Evolutionary conservation across 2,113 vertebrate genomes (phyloP).

Genomic region (Nymphicus hollandicus): DNA sequence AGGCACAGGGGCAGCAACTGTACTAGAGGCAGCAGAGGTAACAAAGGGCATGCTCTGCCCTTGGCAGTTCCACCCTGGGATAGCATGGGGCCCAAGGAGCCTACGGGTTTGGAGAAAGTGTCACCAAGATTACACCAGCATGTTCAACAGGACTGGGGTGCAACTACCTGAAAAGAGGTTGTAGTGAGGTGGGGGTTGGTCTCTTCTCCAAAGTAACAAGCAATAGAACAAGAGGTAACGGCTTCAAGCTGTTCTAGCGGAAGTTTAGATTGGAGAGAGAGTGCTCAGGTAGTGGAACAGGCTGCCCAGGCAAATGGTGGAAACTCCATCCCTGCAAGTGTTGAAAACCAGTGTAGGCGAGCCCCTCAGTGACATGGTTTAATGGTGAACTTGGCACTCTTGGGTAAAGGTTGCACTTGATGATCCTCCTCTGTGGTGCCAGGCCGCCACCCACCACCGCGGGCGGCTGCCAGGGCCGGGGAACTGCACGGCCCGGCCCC

Average conservation of each 20-base stretch:
- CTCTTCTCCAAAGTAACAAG: background rate
- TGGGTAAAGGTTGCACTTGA: background rate
- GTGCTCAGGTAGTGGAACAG: background rate
- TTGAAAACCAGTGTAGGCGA: background rate
- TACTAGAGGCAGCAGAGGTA: rapidly evolving
- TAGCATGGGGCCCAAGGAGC: rapidly evolving
- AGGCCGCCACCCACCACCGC: background rate
- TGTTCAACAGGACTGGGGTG: rapidly evolving
- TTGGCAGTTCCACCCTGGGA: rapidly evolving
- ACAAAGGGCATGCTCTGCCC: background rate
- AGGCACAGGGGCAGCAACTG: rapidly evolving
- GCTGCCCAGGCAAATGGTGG: background rate
- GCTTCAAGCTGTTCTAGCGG: background rate
- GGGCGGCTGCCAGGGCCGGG: too few species aligned
- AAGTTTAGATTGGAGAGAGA: background rate
- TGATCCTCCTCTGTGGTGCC: background rate
- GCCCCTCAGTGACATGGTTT: background rate
- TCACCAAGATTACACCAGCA: too few species aligned
- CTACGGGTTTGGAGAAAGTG: rapidly evolving
- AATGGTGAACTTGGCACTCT: background rate
- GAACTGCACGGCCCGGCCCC: too few species aligned
- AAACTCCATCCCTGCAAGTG: background rate
- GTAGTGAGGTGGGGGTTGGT: background rate
- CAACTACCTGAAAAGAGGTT: background rate
- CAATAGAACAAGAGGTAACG: background rate